Evolutionary conservation across 2,888 invertebrate species (phyloP).

Genomic region (Hydraecia micacea): DNA sequence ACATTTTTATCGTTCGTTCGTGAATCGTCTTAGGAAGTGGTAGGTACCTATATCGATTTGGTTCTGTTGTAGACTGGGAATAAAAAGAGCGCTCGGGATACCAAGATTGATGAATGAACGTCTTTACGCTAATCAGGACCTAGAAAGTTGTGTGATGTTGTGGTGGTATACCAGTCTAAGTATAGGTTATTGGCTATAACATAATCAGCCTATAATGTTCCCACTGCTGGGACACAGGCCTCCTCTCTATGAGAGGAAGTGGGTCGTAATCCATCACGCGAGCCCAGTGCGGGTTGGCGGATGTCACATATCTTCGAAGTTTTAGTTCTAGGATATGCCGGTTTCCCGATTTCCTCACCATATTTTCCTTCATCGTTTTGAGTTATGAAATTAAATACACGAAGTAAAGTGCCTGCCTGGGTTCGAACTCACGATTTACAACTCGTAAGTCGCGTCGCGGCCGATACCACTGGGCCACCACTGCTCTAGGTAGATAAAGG

Average conservation of each 20-base stretch:
- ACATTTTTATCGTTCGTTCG: slow-evolving; percentile 25
- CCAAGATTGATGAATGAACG: slow-evolving; percentile 21
- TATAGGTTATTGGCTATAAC: background rate
- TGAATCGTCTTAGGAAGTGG: background rate
- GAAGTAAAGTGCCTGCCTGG: background rate
- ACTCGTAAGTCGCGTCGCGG: background rate
- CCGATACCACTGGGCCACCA: background rate
- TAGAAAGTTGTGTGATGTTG: background rate
- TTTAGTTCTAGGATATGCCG: background rate
- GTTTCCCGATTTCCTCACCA: background rate
- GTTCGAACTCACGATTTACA: background rate
- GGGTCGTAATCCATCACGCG: background rate
- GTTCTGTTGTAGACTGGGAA: slow-evolving; percentile 1
- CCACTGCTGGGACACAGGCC: background rate
- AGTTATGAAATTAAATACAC: background rate
- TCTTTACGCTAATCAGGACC: slow-evolving; percentile 1
- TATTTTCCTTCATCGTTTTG: background rate
- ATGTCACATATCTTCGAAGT: background rate
- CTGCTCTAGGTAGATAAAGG: no score
- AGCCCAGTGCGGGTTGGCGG: no score
- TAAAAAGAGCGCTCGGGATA: slow-evolving; percentile 1
- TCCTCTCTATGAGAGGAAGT: no score
- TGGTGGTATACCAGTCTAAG: background rate
- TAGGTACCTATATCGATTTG: slow-evolving; percentile 11
- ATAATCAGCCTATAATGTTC: background rate